These are phyloP conservation scores for Philaethria dido DNA, from an alignment of 2,888 invertebrate genomes.

Conservation along the genomic window DNA sequence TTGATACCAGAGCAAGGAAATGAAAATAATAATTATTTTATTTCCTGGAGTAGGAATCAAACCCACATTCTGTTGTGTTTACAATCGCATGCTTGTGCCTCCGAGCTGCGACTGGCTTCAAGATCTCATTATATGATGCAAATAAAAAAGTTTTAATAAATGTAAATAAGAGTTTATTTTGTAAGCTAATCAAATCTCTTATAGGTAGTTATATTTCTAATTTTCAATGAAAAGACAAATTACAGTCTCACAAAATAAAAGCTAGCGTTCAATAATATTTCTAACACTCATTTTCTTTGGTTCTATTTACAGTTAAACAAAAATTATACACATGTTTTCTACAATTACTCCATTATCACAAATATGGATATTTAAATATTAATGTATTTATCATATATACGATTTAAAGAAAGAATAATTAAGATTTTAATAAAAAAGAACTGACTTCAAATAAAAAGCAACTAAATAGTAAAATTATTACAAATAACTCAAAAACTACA, in stretches of 20 bases:
- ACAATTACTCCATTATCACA: slow-evolving; percentile 11
- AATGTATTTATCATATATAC: no score
- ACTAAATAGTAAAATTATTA: no score
- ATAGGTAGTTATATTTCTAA: slow-evolving; percentile 3
- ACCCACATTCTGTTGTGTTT: no score
- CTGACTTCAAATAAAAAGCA: no score
- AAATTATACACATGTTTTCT: neutral
- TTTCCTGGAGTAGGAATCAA: no score
- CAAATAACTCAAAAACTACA: no score
- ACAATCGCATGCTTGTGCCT: no score
- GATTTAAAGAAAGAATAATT: no score
- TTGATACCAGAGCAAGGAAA: no score
- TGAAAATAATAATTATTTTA: no score
- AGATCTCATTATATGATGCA: neutral
- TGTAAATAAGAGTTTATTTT: slow-evolving; percentile 36
- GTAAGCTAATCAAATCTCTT: slow-evolving; percentile 37
- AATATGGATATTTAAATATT: neutral
- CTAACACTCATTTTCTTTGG: slow-evolving; percentile 67
- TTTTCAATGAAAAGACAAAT: slow-evolving; percentile 23
- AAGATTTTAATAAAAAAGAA: no score
- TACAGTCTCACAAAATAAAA: slow-evolving; percentile 10
- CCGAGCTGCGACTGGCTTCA: neutral
- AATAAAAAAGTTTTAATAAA: slow-evolving; percentile 25
- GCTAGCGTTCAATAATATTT: slow-evolving; percentile 27
- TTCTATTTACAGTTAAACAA: slow-evolving; percentile 62